These are phyloP conservation scores for Benitochromis conjunctus DNA, from an alignment of 2,113 vertebrate species.

Conservation along the genomic window DNA sequence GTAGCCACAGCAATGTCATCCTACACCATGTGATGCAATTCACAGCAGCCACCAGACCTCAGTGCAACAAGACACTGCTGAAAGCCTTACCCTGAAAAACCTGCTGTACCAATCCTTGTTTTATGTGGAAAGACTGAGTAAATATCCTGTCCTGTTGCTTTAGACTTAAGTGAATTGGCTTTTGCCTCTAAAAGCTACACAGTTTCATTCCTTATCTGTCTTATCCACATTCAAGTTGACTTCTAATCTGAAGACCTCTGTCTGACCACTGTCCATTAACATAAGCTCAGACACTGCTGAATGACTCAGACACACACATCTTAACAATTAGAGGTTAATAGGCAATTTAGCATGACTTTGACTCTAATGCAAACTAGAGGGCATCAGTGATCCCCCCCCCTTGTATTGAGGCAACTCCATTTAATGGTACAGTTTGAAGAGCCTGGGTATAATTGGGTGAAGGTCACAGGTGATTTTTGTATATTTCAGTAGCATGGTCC, in stretches of 20 bases:
- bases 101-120: background rate
- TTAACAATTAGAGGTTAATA: background rate
- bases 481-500: background rate
- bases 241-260: background rate
- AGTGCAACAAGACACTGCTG: slow-evolving; percentile 27
- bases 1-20: slow-evolving; percentile 19
- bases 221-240: background rate
- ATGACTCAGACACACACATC: background rate
- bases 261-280: background rate
- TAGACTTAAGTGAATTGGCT: background rate
- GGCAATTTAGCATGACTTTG: background rate
- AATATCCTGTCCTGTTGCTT: background rate
- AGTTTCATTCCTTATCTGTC: background rate
- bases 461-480: background rate
- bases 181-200: background rate
- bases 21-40: slow-evolving; percentile 25
- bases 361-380: background rate
- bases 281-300: background rate
- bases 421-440: background rate
- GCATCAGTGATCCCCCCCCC: background rate
- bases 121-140: background rate
- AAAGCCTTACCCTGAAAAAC: background rate
- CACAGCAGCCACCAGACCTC: slow-evolving; percentile 27
- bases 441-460: background rate
- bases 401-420: background rate